These are phyloP conservation scores for Drosophila melanocephala DNA, from an alignment of 2,888 invertebrate genomes.

Conservation along the genomic window DNA sequence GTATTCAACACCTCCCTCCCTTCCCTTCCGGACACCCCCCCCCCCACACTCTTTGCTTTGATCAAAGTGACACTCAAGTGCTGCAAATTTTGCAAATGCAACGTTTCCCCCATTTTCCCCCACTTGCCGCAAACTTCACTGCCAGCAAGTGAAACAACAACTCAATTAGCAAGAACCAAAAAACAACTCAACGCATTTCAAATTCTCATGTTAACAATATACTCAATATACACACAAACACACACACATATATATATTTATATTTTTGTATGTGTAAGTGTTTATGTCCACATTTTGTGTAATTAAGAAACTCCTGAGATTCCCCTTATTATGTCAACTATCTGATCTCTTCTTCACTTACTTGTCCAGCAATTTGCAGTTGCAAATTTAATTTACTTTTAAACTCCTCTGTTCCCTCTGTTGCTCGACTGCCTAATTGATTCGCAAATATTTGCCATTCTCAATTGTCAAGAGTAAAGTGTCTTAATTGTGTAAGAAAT, in stretches of 20 bases:
- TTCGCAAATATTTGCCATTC: slow-evolving; percentile 49
- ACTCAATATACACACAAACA: slow-evolving; percentile 2
- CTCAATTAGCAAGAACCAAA: slow-evolving; percentile 61
- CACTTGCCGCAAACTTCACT: slow-evolving; percentile 33
- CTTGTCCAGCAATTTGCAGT: not conserved
- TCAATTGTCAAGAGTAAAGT: slow-evolving; percentile 12
- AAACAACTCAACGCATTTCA: slow-evolving; percentile 28
- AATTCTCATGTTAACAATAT: slow-evolving; percentile 21
- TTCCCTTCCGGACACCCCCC: too few relatives aligned
- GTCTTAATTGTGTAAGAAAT: not conserved
- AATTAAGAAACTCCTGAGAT: slow-evolving; percentile 26
- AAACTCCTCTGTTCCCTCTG: not conserved
- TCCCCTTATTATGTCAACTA: slow-evolving; percentile 7
- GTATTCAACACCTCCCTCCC: slow-evolving; percentile 11
- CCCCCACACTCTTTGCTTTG: slow-evolving; percentile 38
- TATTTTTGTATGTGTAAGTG: not conserved
- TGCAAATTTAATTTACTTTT: slow-evolving; percentile 24
- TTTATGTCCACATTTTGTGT: not conserved
- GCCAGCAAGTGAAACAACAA: slow-evolving; percentile 55
- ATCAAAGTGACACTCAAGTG: slow-evolving; percentile 65
- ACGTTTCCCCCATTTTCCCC: slow-evolving; percentile 1
- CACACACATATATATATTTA: not conserved
- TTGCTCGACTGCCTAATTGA: slow-evolving; percentile 35
- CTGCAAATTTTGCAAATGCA: slow-evolving; percentile 55
- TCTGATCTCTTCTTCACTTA: not conserved